Evolutionary conservation across 2,888 invertebrate genomes (phyloP), one percentile per base, ranked within the genome.

Genomic region (Dicyrtomina minuta): DNA sequence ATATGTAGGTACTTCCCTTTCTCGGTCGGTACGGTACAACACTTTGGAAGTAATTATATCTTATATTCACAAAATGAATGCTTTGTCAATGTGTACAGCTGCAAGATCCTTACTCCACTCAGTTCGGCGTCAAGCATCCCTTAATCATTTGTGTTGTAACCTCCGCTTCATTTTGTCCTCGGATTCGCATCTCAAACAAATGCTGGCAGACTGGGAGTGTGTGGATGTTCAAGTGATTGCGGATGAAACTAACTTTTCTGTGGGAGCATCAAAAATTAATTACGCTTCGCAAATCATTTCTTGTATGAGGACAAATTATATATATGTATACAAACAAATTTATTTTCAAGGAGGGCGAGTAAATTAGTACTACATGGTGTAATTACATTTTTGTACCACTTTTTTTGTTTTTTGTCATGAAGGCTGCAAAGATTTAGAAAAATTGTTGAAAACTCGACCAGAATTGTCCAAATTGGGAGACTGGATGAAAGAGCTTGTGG

Each of bases 361-460:
- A 15, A 12, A 49, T 49, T 15, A n/a, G n/a, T n/a, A n/a, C n/a
- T n/a, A n/a, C n/a, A n/a, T n/a, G n/a, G n/a, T n/a, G n/a, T n/a
- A n/a, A n/a, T n/a, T n/a, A n/a, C n/a, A n/a, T n/a, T n/a, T n/a
- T n/a, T n/a, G n/a, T n/a, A n/a, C n/a, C n/a, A n/a, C n/a, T n/a
- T n/a, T n/a, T 13, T 43, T 43, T 43, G 10, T 43, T 13, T 13
- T 43, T 43, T 43, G 8, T 43, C 43, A 43, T 43, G 15, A 26
- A 61, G 66, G 27, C 22, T 66, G 59, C 39, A 66, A 66, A 41
- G 66, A 66, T 39, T 55, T 66, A 15, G 66, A 66, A 59, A 59
- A 58, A 41, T 15, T 66, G 12, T 24, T 66, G 8, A 44, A 33
- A 59, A 58, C 27, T 39, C 59, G 51, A 26, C 59, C 66, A 39